These are phyloP conservation scores for Cassiopea andromeda DNA, from an alignment of 30 jellyfish, hydroid and myxozoan species.

Conservation along the genomic window DNA sequence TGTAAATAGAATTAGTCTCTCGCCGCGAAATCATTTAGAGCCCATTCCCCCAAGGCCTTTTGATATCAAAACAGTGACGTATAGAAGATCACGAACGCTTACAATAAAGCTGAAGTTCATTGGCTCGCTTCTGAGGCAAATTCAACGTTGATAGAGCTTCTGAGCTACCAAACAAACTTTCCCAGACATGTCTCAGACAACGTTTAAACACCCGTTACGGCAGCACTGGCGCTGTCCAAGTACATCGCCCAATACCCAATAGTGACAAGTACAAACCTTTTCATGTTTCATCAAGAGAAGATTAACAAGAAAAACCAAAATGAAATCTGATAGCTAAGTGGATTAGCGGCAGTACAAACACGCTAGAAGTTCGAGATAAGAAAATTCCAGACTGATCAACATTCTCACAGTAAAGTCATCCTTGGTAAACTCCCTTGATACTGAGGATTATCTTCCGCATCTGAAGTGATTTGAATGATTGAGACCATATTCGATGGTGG, in stretches of 20 bases:
- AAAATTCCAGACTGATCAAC: background rate
- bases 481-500: background rate
- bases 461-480: background rate
- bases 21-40: no score
- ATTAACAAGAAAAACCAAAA: conserved; percentile 19
- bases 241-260: background rate
- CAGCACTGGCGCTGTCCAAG: background rate
- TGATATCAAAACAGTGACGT: no score
- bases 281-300: background rate
- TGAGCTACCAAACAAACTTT: background rate
- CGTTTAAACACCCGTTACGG: background rate
- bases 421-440: background rate
- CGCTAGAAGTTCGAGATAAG: conserved; percentile 7
- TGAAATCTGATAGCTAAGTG: conserved; percentile 16
- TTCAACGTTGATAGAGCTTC: no score
- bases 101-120: no score
- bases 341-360: conserved; percentile 4
- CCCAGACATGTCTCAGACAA: conserved; percentile 9
- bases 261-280: background rate
- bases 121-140: no score
- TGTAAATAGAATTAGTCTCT: no score
- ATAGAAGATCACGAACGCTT: no score
- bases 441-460: background rate
- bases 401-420: conserved; percentile 16
- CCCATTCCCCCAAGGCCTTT: no score